A percentile compares a stretch with the other conserved stretches of the same genome.
Evolutionary conservation across 2,797 vertebrate species (phyloP).

Genomic region (Prionace glauca): DNA sequence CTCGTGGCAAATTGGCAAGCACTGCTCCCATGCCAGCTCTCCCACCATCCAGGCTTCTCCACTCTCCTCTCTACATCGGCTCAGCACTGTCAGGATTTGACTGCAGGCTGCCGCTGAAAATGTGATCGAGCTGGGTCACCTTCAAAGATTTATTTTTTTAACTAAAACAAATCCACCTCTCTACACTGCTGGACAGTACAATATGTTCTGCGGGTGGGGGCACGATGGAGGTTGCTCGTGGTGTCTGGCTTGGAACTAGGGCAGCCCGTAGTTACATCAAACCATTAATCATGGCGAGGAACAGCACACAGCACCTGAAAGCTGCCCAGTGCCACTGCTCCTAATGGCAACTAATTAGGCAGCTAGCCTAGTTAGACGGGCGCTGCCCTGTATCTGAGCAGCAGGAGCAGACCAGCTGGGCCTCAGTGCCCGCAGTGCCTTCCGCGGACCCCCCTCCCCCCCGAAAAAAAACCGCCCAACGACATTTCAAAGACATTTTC

Average conservation of each 20-base stretch:
- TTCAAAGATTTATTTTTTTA: not conserved
- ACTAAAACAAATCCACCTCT: not conserved
- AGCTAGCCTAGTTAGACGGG: not conserved
- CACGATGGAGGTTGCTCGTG: not conserved
- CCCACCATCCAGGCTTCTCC: not conserved
- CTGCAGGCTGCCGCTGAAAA: not conserved
- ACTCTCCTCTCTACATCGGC: not conserved
- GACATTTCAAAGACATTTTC: not conserved
- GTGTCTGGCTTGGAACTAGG: not conserved
- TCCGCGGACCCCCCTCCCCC: too few relatives aligned
- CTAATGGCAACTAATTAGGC: constrained; percentile 31
- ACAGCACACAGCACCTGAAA: not conserved
- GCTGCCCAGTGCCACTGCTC: not conserved
- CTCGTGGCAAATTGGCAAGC: not conserved
- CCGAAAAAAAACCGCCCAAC: not conserved
- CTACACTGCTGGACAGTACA: not conserved
- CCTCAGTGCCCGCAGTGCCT: not conserved
- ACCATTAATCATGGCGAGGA: not conserved
- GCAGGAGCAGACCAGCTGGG: not conserved
- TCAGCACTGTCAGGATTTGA: not conserved
- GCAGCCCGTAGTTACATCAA: not conserved
- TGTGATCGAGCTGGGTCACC: not conserved
- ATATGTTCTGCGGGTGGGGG: not conserved
- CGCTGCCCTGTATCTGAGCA: not conserved
- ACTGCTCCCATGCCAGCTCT: not conserved